These are phyloP conservation scores for Zaprionus obscuricornis DNA, from an alignment of 2,888 invertebrate genomes.

Conservation along the genomic window DNA sequence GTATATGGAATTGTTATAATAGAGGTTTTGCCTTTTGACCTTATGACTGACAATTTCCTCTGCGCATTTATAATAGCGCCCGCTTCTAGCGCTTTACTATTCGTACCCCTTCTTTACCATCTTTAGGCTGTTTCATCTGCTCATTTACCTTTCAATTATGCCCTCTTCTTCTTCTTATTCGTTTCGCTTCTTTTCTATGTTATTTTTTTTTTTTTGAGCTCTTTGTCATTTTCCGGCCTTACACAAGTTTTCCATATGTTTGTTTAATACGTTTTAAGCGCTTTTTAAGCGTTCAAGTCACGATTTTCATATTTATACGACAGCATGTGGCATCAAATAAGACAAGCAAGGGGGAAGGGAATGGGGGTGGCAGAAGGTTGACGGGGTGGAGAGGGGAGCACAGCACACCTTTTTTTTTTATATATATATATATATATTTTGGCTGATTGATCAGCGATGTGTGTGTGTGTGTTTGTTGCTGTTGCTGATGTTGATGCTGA, in stretches of 20 bases:
- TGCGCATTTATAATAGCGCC: constrained; percentile 67
- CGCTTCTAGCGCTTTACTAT: constrained; percentile 6
- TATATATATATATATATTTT: too few relatives aligned
- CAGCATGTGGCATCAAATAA: constrained; percentile 31
- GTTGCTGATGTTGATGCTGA: constrained; percentile 31
- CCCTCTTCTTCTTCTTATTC: constrained; percentile 24
- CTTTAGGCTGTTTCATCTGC: constrained; percentile 7
- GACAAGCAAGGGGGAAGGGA: too few relatives aligned
- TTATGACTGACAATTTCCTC: constrained; percentile 77
- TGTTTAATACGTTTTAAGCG: constrained; percentile 77
- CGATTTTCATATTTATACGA: constrained; percentile 78
- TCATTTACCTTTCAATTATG: constrained; percentile 72
- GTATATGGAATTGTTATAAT: constrained; percentile 30
- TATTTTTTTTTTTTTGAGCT: constrained; percentile 29
- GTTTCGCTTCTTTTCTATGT: too few relatives aligned
- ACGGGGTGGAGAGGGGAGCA: neutral
- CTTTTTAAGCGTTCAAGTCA: constrained; percentile 80
- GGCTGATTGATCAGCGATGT: constrained; percentile 72
- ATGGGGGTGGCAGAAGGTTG: neutral
- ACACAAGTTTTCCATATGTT: constrained; percentile 75
- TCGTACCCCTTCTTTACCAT: constrained; percentile 1
- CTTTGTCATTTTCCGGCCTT: constrained; percentile 58
- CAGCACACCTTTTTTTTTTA: constrained; percentile 59
- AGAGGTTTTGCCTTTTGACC: constrained; percentile 57
- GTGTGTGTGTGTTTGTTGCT: constrained; percentile 17